Evolutionary conservation across 2,113 vertebrate species (phyloP), one percentile per base, ranked within the genome.

Genomic region (Saguinus midas): DNA sequence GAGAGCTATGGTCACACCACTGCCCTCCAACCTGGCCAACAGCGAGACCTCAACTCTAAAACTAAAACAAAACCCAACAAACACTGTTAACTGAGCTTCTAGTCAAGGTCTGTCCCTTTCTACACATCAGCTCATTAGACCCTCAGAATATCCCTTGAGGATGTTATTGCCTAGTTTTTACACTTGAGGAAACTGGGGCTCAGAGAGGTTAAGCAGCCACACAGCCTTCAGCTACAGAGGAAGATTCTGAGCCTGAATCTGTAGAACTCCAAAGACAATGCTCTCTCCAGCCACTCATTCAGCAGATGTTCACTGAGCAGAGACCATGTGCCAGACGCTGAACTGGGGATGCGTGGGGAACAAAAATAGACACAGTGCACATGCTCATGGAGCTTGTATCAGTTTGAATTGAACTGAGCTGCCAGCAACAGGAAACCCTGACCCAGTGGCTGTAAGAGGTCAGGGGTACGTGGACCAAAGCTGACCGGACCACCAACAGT

Each of bases 401-500:
- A 6, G 35, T 80, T 40, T 76, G 73, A 18, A 12, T 52, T 72
- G 85, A 87, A 18, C 32, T 92, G 21, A 37, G 48, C 1, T 7
- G 8, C 45, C 7, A 21, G 48, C 12, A 27, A 29, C 1, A 29
- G 17, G 12, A 76, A 64, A 88, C 43, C 18, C 75, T 48, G 61
- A 50, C 5, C n/a, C 61, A 11, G 21, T 0, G 20, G 61, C 50
- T 2, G 0, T 7, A 4, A 68, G 81, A 79, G 35, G 25, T 8
- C 18, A 0, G 29, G 18, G 43, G 23, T 16, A 12, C 52, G 37
- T 8, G 21, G 72, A 50, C 4, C 1, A 14, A 58, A 48, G 37
- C 37, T 2, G 12, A 43, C 2, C 21, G 1, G 21, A 84, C 4
- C 43, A 12, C 14, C 16, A 4, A 37, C 5, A 13, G 9, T 12